Base-by-base conservation (phyloP, 1,140 invertebrate species). In the Drosophila miranda region DNA sequence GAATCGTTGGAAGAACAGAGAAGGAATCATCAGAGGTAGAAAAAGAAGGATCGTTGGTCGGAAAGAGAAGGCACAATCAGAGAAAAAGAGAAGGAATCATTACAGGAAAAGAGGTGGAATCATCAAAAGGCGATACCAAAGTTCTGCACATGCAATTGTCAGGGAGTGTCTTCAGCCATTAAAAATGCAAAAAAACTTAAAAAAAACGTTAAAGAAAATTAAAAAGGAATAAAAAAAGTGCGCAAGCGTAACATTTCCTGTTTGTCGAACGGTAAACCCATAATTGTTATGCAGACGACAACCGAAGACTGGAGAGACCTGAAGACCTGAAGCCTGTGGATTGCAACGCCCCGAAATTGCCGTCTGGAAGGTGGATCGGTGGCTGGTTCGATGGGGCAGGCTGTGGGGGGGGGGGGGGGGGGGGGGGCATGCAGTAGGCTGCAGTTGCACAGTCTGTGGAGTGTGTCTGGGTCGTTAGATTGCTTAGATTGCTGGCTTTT, bases 201-300 rank as follows among this genome's bases (percentile, higher is more conserved):
- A 67, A 57, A 66, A 57, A 57, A 48, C 53, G 9, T 34, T 34
- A 57, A 7, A 13, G 38, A 56, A 49, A 23, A 30, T n/a, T 23
- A 46, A 44, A 50, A 74, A 70, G 68, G 75, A 69, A 64, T 69
- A 70, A 42, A 58, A 76, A 67, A 62, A 61, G 45, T 38, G 68
- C 55, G 59, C 78, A 82, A 69, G 78, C 69, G 69, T 69, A 83
- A 62, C 79, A 74, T 75, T 82, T 82, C 75, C 79, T 83, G 79
- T 78, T 75, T 72, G 55, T 56, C 52, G 46, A 78, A 82, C 78
- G 78, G 78, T 81, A 81, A 82, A 81, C 64, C 34, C 43, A 58
- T 82, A 81, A 81, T 81, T 81, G 78, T 77, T 77, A 81, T 77
- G 78, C 78, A 77, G 78, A 77, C 57, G 78, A 75, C 62, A 38